A percentile compares a stretch with the other conserved stretches of the same genome.
These are phyloP conservation scores for Gavialis gangeticus DNA, from an alignment of 2,113 vertebrate species.

Conservation along the genomic window DNA sequence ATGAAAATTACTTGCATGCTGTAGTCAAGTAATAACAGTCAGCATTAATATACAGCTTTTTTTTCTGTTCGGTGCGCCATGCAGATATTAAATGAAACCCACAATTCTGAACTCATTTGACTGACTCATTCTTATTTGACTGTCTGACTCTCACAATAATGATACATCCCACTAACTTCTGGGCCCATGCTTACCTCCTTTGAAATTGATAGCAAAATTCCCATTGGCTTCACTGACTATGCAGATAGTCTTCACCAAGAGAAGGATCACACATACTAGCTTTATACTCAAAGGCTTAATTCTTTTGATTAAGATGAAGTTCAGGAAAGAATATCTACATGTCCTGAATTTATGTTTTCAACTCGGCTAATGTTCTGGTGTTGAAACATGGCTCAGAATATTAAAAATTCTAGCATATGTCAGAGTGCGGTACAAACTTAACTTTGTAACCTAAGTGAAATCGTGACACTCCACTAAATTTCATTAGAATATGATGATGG, in stretches of 20 bases:
- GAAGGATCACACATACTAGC: background rate
- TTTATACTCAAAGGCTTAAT: background rate
- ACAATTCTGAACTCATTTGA: background rate
- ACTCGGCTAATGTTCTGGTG: background rate
- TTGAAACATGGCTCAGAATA: constrained; percentile 27
- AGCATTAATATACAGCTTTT: background rate
- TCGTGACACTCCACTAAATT: constrained; percentile 34
- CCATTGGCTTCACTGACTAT: background rate
- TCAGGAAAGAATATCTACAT: constrained; percentile 4
- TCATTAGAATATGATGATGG: constrained; percentile 45
- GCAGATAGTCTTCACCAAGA: background rate
- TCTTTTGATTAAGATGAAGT: background rate
- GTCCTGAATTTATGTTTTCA: constrained; percentile 23
- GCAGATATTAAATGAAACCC: background rate
- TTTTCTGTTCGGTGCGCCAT: background rate
- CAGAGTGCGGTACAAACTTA: constrained; percentile 45
- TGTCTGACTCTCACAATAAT: background rate
- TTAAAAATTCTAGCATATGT: constrained; percentile 32
- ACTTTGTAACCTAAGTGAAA: constrained; percentile 36
- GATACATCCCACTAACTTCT: background rate
- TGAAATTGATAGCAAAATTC: background rate
- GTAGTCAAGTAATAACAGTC: background rate
- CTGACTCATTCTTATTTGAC: background rate
- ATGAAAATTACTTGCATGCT: background rate
- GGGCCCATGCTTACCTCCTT: background rate